phyloP scores from a whole-genome alignment of 92 coral and sea anemone genomes.

The Phymanthus crucifer region DNA sequence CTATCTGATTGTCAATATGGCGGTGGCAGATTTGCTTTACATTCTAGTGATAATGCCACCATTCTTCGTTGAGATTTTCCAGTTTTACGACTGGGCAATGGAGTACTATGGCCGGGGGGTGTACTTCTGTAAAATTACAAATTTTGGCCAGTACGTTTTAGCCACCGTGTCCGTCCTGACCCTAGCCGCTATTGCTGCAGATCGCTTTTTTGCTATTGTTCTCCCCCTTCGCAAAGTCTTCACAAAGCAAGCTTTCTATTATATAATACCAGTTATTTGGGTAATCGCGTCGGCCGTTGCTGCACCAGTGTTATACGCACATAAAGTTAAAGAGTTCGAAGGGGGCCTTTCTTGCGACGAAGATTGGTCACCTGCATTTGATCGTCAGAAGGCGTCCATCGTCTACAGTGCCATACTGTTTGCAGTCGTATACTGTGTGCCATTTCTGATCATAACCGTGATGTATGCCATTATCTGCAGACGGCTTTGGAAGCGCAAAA shows the following conservation, averaged over 20 bases:
- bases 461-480: conserved; percentile 74
- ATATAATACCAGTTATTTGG: conserved; percentile 66
- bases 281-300: conserved; percentile 64
- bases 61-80: conserved; percentile 51
- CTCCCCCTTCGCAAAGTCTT: conserved; percentile 77
- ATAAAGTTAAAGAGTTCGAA: conserved; percentile 16
- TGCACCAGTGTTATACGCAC: conserved; percentile 67
- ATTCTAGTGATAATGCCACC: conserved; percentile 64
- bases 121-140: conserved; percentile 64
- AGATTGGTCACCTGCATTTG: conserved; percentile 72
- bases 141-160: conserved; percentile 61
- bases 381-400: conserved; percentile 32
- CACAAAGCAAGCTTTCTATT: conserved; percentile 63
- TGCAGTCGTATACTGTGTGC: conserved; percentile 72
- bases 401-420: conserved; percentile 64
- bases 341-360: conserved; percentile 54
- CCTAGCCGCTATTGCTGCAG: conserved; percentile 81
- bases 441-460: conserved; percentile 61
- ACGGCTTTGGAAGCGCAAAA: conserved; percentile 72
- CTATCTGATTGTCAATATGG: conserved; percentile 76
- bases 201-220: conserved; percentile 85
- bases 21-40: conserved; percentile 70
- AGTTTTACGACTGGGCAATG: conserved; percentile 49
- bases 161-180: conserved; percentile 88
- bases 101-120: conserved; percentile 37